Conservation (phyloP, 2,797 vertebrate genomes). For the Sebastes miniatus region DNA sequence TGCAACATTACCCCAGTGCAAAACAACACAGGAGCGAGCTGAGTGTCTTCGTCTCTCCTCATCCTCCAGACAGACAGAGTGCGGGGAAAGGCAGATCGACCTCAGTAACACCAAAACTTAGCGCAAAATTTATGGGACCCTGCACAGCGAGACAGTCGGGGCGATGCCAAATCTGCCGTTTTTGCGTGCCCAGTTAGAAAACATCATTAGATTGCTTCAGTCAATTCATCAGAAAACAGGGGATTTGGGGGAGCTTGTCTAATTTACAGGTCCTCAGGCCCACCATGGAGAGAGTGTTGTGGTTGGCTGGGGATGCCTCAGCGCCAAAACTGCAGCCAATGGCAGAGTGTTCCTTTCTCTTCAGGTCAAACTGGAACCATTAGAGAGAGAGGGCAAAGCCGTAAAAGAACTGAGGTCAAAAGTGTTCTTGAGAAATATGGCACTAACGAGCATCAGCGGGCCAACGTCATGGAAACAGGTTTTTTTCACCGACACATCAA, state of each 20-base stretch:
- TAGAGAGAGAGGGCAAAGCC: conserved; percentile 39
- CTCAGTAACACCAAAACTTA: conserved; percentile 70
- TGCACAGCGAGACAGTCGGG: conserved; percentile 59
- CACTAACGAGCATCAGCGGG: conserved; percentile 14
- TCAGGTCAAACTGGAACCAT: conserved; percentile 52
- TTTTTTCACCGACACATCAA: conserved; percentile 25
- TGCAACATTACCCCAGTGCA: conserved; percentile 49
- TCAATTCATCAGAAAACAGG: conserved; percentile 70
- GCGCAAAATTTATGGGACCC: conserved; percentile 71
- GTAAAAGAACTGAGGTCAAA: conserved; percentile 39
- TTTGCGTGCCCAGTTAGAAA: conserved; percentile 69
- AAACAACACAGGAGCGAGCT: conserved; percentile 51
- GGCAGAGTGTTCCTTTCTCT: conserved; percentile 43
- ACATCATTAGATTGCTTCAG: conserved; percentile 63
- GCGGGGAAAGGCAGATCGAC: conserved; percentile 56
- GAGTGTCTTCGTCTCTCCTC: conserved; percentile 58
- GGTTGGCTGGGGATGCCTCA: conserved; percentile 66
- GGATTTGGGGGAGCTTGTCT: conserved; percentile 62
- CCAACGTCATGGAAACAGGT: conserved; percentile 27
- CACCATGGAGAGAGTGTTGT: conserved; percentile 68
- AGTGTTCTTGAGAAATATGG: conserved; percentile 37
- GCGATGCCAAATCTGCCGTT: conserved; percentile 55
- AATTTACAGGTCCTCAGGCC: conserved; percentile 79
- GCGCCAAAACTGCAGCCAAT: conserved; percentile 63
- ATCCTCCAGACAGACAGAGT: conserved; percentile 43